Evolutionary conservation across 2,888 invertebrate species (phyloP), one percentile per base, ranked within the genome.

Genomic region (Encarsia formosa): DNA sequence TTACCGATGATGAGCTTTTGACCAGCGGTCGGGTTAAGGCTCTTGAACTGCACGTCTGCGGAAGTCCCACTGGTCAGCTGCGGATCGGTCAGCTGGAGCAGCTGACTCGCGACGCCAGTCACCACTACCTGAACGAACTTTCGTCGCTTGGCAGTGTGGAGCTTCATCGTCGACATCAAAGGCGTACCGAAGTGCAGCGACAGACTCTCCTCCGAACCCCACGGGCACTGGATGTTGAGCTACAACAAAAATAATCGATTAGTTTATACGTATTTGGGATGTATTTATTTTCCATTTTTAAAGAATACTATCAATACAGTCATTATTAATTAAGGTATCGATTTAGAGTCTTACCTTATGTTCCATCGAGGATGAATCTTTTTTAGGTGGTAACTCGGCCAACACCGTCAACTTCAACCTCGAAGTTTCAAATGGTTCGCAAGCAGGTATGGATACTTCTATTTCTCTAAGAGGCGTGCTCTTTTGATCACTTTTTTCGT

Each of bases 81-180:
- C 4, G 78, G 76, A 20, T 75, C 69, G 1, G 63, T 70, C 24
- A 79, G 61, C 54, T 73, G 69, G 5, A 78, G 52, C 11, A 66
- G 61, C 49, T 75, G 75, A 51, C 57, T 59, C 24, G 75, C 72
- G 34, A 80, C 74, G 34, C 88, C 86, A 5, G 82, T 81, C 4
- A 87, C 80, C 31, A 84, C 80, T 22, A 93, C 83, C 71, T 93
- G 90, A 16, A 94, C 71, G 66, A 90, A 93, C 76, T 95, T 95
- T 61, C 88, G 79, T n/a, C 84, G 81, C 62, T 86, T 83, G 1
- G 88, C 87, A 0, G 95, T 93, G 55, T 92, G 87, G 13, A 96
- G 78, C 46, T 88, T 83, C 79, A 91, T 88, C 1, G 83, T 81
- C 0, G 88, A 83, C 61, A 83, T 81, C 70, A 96, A 82, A 1